Conservation (phyloP, 2,113 vertebrate species). For the Mixornis gularis region DNA sequence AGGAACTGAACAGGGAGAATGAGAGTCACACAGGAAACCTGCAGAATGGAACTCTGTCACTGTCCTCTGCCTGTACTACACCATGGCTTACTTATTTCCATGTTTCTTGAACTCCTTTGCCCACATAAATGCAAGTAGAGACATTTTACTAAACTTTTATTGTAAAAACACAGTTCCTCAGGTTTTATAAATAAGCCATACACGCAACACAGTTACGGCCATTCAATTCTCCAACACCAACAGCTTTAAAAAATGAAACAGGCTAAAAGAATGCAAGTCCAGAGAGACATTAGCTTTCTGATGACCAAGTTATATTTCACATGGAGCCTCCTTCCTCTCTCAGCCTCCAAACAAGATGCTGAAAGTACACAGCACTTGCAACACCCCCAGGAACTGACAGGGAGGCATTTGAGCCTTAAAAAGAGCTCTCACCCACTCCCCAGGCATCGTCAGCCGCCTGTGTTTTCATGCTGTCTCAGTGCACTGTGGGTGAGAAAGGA, state of each 20-base stretch:
- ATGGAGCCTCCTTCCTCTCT: slow-evolving; percentile 31
- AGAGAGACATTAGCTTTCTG: slow-evolving; percentile 52
- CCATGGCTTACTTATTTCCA: background rate
- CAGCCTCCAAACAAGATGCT: slow-evolving; percentile 62
- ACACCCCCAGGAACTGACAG: slow-evolving; percentile 45
- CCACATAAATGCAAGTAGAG: background rate
- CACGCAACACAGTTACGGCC: slow-evolving; percentile 60
- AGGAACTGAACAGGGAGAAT: background rate
- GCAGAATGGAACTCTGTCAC: background rate
- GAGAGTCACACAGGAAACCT: background rate
- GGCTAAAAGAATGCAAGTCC: slow-evolving; percentile 53
- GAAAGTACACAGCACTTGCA: slow-evolving; percentile 51
- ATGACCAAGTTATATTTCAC: slow-evolving; percentile 60
- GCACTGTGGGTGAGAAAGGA: slow-evolving; percentile 34
- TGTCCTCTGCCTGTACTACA: background rate
- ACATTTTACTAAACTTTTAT: slow-evolving; percentile 61
- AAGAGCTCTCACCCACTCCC: slow-evolving; percentile 34
- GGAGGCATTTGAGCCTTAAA: slow-evolving; percentile 22
- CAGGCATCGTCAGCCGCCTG: slow-evolving; percentile 10
- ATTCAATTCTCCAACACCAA: slow-evolving; percentile 58
- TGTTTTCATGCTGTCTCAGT: background rate
- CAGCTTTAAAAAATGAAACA: slow-evolving; percentile 54
- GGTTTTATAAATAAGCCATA: slow-evolving; percentile 72
- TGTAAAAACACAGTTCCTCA: slow-evolving; percentile 67
- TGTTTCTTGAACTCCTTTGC: background rate